phyloP scores from a whole-genome alignment of 2,797 vertebrate species.

The Melanotaenia nigrans region DNA sequence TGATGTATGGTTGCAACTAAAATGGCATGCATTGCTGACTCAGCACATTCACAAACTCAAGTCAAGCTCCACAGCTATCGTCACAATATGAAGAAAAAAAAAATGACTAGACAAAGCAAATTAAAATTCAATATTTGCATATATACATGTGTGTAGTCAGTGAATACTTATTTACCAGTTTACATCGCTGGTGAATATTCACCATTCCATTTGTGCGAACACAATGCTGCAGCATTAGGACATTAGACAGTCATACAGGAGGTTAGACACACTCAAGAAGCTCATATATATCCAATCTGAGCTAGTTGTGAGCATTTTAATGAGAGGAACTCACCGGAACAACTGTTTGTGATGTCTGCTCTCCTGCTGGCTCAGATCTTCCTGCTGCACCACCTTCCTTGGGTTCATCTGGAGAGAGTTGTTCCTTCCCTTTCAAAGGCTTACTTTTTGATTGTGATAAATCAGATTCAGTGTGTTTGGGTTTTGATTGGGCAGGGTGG shows the following conservation, averaged over 20 bases:
- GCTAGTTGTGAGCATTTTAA: background rate
- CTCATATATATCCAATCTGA: background rate
- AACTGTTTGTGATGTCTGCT: background rate
- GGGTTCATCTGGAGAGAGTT: background rate
- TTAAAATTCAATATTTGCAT: background rate
- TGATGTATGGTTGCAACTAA: constrained; percentile 2
- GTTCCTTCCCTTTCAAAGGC: constrained; percentile 1
- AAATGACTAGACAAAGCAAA: background rate
- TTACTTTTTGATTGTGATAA: constrained; percentile 8
- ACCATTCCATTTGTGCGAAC: constrained; percentile 22
- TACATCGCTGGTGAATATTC: constrained; percentile 30
- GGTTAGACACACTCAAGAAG: background rate
- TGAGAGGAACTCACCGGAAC: constrained; percentile 43
- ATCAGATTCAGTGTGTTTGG: constrained; percentile 7
- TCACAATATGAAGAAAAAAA: background rate
- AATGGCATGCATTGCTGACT: background rate
- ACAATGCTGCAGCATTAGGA: constrained; percentile 49
- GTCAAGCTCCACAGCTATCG: background rate
- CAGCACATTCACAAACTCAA: constrained; percentile 13
- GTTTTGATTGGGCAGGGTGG: background rate
- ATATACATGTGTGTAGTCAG: background rate
- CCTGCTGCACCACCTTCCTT: background rate
- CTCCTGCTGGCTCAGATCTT: constrained; percentile 3
- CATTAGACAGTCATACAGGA: background rate
- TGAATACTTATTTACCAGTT: constrained; percentile 56